Evolutionary conservation across 2,797 vertebrate species (phyloP), one percentile per base, ranked within the genome.

Genomic region (Enoplosus armatus): DNA sequence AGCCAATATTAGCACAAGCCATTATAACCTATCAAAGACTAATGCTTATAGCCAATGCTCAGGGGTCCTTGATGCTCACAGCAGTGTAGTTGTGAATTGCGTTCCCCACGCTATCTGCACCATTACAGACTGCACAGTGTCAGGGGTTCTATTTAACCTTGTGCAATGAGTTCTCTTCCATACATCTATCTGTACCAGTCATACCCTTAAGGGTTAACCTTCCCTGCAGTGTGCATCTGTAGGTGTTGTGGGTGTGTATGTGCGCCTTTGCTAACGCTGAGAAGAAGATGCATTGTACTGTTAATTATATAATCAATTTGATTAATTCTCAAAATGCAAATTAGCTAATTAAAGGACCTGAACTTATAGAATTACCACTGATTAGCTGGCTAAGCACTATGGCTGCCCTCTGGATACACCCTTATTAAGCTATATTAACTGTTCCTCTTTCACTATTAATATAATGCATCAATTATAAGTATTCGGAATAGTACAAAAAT

Each of bases 321-420:
- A 94, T 95, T 93, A 92, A 95, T 94, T 95, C 86, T 85, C 79
- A 90, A 95, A 95, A 95, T 95, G 94, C 87, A 94, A 95, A 95
- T 95, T 67, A 94, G 88, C 85, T 94, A 85, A 95, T 95, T 95
- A 95, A 93, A 93, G 92, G 87, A 94, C 86, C 91, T 88, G 86
- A 94, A 95, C 77, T 94, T 94, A 94, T 93, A 94, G 93, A 96
- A 95, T 95, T 94, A 93, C 80, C 82, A 88, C 87, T 93, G 91
- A 95, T 94, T 94, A 95, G 94, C 92, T 94, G 90, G 89, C 92
- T 86, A 92, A 94, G 91, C 91, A 90, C 74, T 87, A 91, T 85
- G 59, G 43, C 63, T 84, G 86, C 84, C 85, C 91, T 82, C 75
- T 91, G 82, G 85, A 89, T 90, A 87, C 83, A 82, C 84, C 70